Conservation (phyloP, 2,888 invertebrate species). For the Shargacucullia verbasci region DNA sequence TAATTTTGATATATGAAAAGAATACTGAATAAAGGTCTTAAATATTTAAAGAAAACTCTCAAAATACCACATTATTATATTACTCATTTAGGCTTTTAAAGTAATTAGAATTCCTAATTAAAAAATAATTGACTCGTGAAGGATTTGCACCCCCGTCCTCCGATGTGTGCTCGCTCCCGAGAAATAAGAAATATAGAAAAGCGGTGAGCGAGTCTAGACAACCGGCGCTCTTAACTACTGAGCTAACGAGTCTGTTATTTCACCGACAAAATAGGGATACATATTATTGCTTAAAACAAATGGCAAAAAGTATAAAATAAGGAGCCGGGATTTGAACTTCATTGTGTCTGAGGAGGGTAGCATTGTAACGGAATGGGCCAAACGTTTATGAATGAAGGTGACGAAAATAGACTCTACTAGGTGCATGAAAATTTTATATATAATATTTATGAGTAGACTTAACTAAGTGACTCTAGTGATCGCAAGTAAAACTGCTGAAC, state of each 20-base stretch:
- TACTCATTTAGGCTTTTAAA: too few species aligned
- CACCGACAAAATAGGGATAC: constrained; percentile 20
- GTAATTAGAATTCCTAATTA: too few species aligned
- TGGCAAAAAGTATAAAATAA: constrained; percentile 15
- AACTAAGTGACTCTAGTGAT: too few species aligned
- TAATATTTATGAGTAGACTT: too few species aligned
- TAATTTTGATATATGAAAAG: too few species aligned
- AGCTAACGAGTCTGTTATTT: constrained; percentile 52
- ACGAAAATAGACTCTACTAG: constrained; percentile 2
- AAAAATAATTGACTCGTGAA: constrained; percentile 40
- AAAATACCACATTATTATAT: too few species aligned
- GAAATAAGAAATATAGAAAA: constrained; percentile 20
- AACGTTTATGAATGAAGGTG: fast-evolving
- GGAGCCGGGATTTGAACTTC: constrained; percentile 2
- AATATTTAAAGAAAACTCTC: too few species aligned
- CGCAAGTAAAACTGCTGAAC: too few species aligned
- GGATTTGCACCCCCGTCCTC: constrained; percentile 54
- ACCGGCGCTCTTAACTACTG: constrained; percentile 57
- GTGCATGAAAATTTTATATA: too few species aligned
- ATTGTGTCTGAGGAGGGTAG: not conserved
- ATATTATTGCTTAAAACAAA: constrained; percentile 5
- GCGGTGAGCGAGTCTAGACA: constrained; percentile 26
- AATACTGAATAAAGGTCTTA: too few species aligned
- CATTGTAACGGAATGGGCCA: not conserved
- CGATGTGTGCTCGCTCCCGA: constrained; percentile 27